Evolutionary conservation across 2,797 vertebrate genomes (phyloP).

Genomic region (Geotrypetes seraphini): DNA sequence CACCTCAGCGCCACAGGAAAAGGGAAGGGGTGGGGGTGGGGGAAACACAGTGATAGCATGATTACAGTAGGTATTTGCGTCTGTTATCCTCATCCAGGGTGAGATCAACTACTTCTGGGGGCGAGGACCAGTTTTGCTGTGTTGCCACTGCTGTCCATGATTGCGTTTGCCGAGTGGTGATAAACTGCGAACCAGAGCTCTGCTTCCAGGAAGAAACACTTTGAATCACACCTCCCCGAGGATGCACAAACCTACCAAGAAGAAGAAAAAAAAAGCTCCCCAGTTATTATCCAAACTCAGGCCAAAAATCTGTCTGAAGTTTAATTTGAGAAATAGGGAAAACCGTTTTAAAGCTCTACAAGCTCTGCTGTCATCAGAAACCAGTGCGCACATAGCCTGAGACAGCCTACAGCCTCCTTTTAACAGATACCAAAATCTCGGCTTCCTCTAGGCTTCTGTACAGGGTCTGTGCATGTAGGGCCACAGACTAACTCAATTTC

Average conservation of each 20-base stretch:
- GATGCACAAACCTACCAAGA: slow-evolving; percentile 66
- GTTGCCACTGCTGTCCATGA: slow-evolving; percentile 81
- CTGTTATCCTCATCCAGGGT: slow-evolving; percentile 88
- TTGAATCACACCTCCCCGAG: slow-evolving; percentile 91
- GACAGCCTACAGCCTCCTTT: no score
- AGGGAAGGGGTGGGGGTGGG: not conserved
- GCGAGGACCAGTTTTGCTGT: slow-evolving; percentile 83
- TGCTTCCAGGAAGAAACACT: slow-evolving; percentile 88
- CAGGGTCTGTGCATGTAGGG: no score
- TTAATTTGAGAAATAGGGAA: no score
- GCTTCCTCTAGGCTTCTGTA: no score
- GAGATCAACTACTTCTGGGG: slow-evolving; percentile 91
- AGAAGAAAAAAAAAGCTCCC: not conserved
- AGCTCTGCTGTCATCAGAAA: no score
- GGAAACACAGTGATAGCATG: slow-evolving; percentile 38
- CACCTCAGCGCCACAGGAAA: slow-evolving; percentile 42
- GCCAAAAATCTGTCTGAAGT: no score
- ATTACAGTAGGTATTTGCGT: slow-evolving; percentile 89
- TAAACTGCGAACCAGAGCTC: slow-evolving; percentile 57
- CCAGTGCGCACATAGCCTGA: no score
- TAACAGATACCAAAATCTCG: no score
- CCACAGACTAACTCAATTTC: no score
- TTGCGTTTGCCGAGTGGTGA: slow-evolving; percentile 63
- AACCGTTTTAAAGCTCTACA: no score
- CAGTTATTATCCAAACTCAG: fast-evolving